phyloP scores from a whole-genome alignment of 2,113 vertebrate genomes.

The Takifugu bimaculatus region DNA sequence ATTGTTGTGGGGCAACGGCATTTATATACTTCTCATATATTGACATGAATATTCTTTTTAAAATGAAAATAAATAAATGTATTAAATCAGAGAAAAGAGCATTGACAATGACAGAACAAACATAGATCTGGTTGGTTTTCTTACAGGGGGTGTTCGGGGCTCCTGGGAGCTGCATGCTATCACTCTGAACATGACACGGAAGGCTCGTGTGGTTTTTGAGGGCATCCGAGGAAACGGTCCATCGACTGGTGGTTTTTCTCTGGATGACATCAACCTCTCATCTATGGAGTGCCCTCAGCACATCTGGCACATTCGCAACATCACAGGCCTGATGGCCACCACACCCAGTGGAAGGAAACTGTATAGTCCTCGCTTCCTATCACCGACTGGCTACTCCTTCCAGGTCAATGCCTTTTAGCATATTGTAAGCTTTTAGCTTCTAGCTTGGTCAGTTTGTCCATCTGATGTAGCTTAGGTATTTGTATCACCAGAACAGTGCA shows the following conservation, averaged over 20 bases:
- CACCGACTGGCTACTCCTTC: constrained; percentile 82
- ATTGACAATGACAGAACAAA: too few species aligned
- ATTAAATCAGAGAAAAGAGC: too few species aligned
- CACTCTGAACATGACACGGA: constrained; percentile 65
- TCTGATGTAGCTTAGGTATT: too few species aligned
- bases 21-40: too few species aligned
- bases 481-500: too few species aligned
- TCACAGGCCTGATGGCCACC: constrained; percentile 69
- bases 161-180: constrained; percentile 84
- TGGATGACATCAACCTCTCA: constrained; percentile 89
- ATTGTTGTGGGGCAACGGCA: too few species aligned
- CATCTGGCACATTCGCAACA: constrained; percentile 82
- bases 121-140: not conserved
- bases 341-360: constrained; percentile 39
- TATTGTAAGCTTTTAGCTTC: too few species aligned
- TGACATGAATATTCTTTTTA: too few species aligned
- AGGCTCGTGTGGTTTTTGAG: constrained; percentile 82
- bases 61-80: too few species aligned
- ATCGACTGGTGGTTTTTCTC: constrained; percentile 80
- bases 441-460: too few species aligned
- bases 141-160: constrained; percentile 46
- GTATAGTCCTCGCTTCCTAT: constrained; percentile 81
- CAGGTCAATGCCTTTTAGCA: constrained; percentile 58
- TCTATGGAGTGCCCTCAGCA: constrained; percentile 83
- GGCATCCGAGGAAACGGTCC: constrained; percentile 63